These are phyloP conservation scores for Echinarachnius parma DNA, from an alignment of 53 echinoderm and acorn worm species.

Conservation along the genomic window DNA sequence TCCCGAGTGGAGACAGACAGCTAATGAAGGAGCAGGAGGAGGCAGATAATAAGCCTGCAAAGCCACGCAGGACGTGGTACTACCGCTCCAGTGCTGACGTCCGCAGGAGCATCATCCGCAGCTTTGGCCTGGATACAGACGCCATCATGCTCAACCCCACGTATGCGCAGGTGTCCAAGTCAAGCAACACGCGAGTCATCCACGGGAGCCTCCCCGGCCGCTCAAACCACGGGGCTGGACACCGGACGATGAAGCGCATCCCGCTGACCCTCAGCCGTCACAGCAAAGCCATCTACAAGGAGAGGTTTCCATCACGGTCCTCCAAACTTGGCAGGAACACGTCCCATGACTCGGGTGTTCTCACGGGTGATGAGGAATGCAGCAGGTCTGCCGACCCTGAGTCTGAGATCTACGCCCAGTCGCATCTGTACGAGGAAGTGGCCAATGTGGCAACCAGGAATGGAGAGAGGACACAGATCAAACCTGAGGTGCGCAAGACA, in stretches of 20 bases:
- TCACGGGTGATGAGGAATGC: slow-evolving; percentile 64
- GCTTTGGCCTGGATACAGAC: slow-evolving; percentile 56
- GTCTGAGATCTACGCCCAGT: slow-evolving; percentile 26
- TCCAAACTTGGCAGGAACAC: slow-evolving; percentile 53
- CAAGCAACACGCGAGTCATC: slow-evolving; percentile 19
- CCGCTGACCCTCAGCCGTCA: slow-evolving; percentile 33
- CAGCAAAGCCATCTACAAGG: slow-evolving; percentile 38
- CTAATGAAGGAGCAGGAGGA: slow-evolving; percentile 41
- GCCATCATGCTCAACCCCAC: slow-evolving; percentile 40
- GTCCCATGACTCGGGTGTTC: slow-evolving; percentile 67
- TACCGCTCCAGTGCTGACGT: slow-evolving; percentile 91
- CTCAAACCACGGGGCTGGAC: slow-evolving; percentile 36
- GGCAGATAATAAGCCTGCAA: slow-evolving; percentile 58
- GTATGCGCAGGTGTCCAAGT: slow-evolving; percentile 45
- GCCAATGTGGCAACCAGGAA: slow-evolving; percentile 38
- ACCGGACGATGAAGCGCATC: slow-evolving; percentile 40
- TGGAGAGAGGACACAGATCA: slow-evolving; percentile 2
- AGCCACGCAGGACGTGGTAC: slow-evolving; percentile 94
- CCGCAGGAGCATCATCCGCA: slow-evolving; percentile 72
- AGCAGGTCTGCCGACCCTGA: slow-evolving; percentile 11
- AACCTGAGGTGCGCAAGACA: slow-evolving; percentile 56
- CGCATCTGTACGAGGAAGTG: slow-evolving; percentile 75
- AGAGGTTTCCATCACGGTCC: slow-evolving; percentile 26
- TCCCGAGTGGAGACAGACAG: slow-evolving; percentile 40
- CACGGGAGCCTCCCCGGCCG: slow-evolving; percentile 32